phyloP scores from a whole-genome alignment of 2,888 invertebrate genomes.

The Scrobipalpa costella region DNA sequence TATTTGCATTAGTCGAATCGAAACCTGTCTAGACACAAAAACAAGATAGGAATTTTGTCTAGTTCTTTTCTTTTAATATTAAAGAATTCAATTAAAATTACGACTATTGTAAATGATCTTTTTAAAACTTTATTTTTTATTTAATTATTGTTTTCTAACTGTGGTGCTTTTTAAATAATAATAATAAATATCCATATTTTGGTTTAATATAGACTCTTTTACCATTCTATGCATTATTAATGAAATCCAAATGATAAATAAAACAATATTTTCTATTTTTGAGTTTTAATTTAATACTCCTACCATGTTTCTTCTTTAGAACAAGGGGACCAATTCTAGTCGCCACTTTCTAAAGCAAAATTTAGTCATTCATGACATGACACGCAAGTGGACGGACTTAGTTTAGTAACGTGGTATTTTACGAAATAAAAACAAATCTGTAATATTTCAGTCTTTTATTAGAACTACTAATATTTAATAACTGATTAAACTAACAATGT shows the following conservation, averaged over 20 bases:
- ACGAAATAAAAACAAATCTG: slow-evolving; percentile 29
- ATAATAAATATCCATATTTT: neutral
- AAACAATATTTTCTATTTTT: neutral
- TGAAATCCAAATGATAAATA: slow-evolving; percentile 1
- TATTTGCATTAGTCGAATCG: slow-evolving; percentile 19
- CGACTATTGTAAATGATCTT: slow-evolving; percentile 18
- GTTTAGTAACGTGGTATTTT: too few species aligned
- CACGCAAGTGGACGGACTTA: too few species aligned
- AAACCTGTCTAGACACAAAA: too few species aligned
- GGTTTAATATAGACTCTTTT: neutral
- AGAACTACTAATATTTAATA: slow-evolving; percentile 61
- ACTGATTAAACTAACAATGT: slow-evolving; percentile 65
- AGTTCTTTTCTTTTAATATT: too few species aligned
- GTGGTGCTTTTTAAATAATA: neutral
- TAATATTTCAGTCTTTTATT: slow-evolving; percentile 78
- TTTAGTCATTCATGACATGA: neutral
- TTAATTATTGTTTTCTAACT: neutral
- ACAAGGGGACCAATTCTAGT: too few species aligned
- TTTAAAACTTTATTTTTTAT: neutral
- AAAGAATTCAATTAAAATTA: too few species aligned
- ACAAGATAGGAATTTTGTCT: too few species aligned
- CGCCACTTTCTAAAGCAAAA: neutral
- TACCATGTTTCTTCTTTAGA: neutral
- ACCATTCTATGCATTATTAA: neutral
- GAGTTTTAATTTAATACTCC: neutral